Conservation (phyloP, 2,888 invertebrate species). For the Tolmerus cingulatus region DNA sequence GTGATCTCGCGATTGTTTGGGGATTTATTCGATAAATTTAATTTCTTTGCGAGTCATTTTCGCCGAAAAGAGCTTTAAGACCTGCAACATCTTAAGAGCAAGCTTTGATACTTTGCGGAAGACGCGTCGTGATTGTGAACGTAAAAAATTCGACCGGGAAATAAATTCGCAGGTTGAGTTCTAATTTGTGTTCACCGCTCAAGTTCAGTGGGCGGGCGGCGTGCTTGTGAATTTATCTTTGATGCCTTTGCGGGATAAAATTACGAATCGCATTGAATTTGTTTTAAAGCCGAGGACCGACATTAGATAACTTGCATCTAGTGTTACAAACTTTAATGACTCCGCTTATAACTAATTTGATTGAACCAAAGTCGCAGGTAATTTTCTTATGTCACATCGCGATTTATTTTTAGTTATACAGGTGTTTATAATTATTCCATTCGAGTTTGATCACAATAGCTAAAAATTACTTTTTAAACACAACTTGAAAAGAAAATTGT, state of each 20-base stretch:
- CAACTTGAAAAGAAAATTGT: neutral
- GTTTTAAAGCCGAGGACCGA: too few species aligned
- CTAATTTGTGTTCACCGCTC: neutral
- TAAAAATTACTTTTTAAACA: neutral
- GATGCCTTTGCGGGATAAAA: neutral
- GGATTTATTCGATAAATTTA: neutral
- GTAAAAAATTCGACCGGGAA: neutral
- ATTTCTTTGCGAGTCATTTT: neutral
- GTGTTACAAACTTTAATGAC: neutral
- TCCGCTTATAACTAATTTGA: neutral
- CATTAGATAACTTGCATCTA: neutral
- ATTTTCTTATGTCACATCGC: neutral
- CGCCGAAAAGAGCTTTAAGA: neutral
- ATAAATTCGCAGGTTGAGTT: neutral
- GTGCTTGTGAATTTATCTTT: neutral
- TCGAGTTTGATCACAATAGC: neutral
- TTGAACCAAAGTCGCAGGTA: neutral
- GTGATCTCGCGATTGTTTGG: neutral
- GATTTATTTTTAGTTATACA: neutral
- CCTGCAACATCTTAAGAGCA: neutral
- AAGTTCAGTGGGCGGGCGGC: neutral
- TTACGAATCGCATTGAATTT: too few species aligned
- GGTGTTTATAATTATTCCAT: neutral
- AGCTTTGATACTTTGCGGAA: neutral
- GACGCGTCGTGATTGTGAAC: neutral